Percentiles rank a stretch among this genome's conserved stretches.
These are phyloP conservation scores for Polydrusus pterygomalis DNA, from an alignment of 2,888 invertebrate species.

Conservation along the genomic window DNA sequence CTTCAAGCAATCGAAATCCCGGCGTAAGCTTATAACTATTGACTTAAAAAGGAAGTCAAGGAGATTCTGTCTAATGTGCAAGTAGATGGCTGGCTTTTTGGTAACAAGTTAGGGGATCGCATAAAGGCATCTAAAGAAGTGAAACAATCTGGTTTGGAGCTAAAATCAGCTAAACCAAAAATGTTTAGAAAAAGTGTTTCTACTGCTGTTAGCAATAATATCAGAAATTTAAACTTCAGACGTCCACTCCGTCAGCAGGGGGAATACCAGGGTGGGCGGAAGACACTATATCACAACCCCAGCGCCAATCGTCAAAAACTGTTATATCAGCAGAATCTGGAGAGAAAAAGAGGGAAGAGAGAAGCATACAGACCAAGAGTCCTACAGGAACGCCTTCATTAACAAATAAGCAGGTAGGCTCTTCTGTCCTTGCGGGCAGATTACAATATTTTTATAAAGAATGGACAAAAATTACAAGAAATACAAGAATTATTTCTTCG, in stretches of 20 bases:
- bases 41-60: conserved; percentile 45
- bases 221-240: not conserved
- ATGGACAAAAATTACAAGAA: not conserved
- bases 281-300: not conserved
- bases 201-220: not conserved
- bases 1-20: conserved; percentile 25
- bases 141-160: conserved; percentile 14
- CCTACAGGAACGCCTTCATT: not conserved
- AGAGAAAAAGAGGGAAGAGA: not conserved
- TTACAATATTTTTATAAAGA: not conserved
- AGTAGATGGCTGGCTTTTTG: conserved; percentile 48
- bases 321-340: not conserved
- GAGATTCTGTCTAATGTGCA: conserved; percentile 37
- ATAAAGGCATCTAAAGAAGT: conserved; percentile 36
- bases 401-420: not conserved
- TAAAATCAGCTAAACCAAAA: conserved; percentile 20
- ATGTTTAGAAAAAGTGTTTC: conserved; percentile 1
- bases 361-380: not conserved
- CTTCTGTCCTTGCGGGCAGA: not conserved
- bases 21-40: conserved; percentile 26
- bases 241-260: not conserved
- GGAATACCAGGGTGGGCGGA: not conserved
- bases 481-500: not conserved
- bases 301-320: not conserved
- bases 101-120: conserved; percentile 44